These are phyloP conservation scores for Drosophila teissieri DNA, from an alignment of 1,140 invertebrate species.

Conservation along the genomic window DNA sequence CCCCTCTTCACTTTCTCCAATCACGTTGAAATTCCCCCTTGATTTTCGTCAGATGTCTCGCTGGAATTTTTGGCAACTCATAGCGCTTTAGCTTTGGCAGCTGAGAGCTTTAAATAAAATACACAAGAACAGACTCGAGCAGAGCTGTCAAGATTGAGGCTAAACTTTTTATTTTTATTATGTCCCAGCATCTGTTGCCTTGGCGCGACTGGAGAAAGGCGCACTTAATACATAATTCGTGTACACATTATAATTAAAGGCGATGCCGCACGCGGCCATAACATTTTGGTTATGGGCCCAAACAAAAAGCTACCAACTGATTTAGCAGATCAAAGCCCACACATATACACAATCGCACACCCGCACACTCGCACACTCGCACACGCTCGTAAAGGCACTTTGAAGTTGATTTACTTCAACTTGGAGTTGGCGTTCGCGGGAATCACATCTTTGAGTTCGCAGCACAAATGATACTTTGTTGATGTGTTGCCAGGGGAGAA, in stretches of 20 bases:
- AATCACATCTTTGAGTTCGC: conserved; percentile 74
- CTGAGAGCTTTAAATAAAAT: conserved; percentile 15
- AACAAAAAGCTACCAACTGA: conserved; percentile 48
- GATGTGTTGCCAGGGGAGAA: conserved; percentile 31
- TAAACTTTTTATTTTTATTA: conserved; percentile 57
- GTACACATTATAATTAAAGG: conserved; percentile 71
- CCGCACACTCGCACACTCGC: no score
- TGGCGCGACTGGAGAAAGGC: conserved; percentile 25
- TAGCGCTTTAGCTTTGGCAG: conserved; percentile 8
- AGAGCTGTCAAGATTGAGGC: conserved; percentile 28
- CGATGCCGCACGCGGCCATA: conserved; percentile 55
- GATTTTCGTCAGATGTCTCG: conserved; percentile 1
- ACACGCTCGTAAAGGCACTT: conserved; percentile 50
- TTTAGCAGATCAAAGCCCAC: conserved; percentile 67
- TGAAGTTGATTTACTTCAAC: conserved; percentile 70
- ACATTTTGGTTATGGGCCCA: conserved; percentile 55
- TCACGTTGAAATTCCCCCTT: not conserved
- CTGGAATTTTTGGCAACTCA: conserved; percentile 14
- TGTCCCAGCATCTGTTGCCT: conserved; percentile 54
- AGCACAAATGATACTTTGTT: conserved; percentile 80
- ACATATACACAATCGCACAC: conserved; percentile 30
- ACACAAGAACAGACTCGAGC: conserved; percentile 1
- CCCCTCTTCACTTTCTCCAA: not conserved
- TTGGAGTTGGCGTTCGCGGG: conserved; percentile 78
- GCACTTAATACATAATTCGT: conserved; percentile 65